Conservation (phyloP, 2,113 vertebrate genomes). For the Carassius carassius region DNA sequence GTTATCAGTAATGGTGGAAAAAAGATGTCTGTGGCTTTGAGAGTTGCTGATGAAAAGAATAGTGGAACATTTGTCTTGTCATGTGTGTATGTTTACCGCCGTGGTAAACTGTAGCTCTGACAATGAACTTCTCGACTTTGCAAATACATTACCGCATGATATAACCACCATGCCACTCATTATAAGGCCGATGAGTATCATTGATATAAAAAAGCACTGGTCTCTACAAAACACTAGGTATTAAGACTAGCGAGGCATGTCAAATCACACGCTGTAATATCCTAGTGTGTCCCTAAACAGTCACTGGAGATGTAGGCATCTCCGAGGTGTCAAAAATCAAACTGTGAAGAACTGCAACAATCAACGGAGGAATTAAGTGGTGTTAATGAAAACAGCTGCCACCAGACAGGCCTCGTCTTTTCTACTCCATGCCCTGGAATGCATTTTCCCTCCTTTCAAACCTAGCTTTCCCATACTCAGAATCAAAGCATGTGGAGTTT, state of each 20-base stretch:
- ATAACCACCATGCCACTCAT: neutral
- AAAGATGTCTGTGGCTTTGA: slow-evolving; percentile 45
- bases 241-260: slow-evolving; percentile 2
- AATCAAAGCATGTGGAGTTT: neutral
- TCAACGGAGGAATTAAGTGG: slow-evolving; percentile 37
- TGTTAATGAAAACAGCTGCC: slow-evolving; percentile 62
- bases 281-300: neutral
- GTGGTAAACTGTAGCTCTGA: neutral
- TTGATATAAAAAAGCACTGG: neutral
- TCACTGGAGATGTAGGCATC: neutral
- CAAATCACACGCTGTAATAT: neutral
- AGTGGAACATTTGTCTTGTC: slow-evolving; percentile 34
- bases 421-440: slow-evolving; percentile 47
- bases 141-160: neutral
- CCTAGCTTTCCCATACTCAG: neutral
- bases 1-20: slow-evolving; percentile 60
- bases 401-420: slow-evolving; percentile 58
- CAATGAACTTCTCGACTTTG: neutral
- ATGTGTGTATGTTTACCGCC: neutral
- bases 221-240: slow-evolving; percentile 1
- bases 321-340: slow-evolving; percentile 35
- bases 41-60: slow-evolving; percentile 37
- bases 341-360: slow-evolving; percentile 39
- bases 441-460: neutral
- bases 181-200: neutral